Base-by-base conservation (phyloP, 2,888 invertebrate species). In the Orthosia incerta region DNA sequence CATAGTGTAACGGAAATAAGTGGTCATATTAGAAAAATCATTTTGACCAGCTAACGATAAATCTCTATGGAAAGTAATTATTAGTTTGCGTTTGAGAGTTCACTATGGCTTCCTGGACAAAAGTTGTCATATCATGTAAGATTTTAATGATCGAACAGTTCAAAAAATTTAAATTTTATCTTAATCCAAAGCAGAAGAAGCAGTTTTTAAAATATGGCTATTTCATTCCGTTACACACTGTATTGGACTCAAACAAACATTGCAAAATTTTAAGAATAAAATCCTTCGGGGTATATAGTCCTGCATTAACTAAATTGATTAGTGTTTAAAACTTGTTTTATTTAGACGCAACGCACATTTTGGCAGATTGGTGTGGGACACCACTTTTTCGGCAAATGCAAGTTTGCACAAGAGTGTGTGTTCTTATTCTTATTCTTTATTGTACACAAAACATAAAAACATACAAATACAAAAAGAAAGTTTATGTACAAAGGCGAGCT, bases 61-160 rank as follows among this genome's bases (percentile, higher is more conserved):
- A 0, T 39, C 9, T 39, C 1, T 39, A 39, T 9, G 1, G 39
- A 39, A 39, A 39, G 39, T 39, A 1, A 39, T 39, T 39, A 9
- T 9, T 9, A 39, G 39, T 9, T 39, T 39, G 39, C 9, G 7
- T 9, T 39, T 39, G 39, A 39, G 9, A 9, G 39, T 39, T 39
- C 39, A 39, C 39, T 39, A 9, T 39, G 9, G 9, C 39, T 39
- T 39, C 9, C 39, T 39, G 9, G 39, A 39, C 39, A 39, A 39
- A 39, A 9, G 7, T 39, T 39, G 9, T 98, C 98, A 98, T 97
- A 98, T 98, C 98, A 98, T 98, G 98, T 98, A 98, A 97, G 97
- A 97, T 97, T 97, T 97, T 97, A 97, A 98, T 97, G 97, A 97
- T 98, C 97, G 98, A 98, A 98, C 98, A 98, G 97, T 97, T 97